phyloP scores from a whole-genome alignment of 2,113 vertebrate species.

The Lepisosteus osseus region DNA sequence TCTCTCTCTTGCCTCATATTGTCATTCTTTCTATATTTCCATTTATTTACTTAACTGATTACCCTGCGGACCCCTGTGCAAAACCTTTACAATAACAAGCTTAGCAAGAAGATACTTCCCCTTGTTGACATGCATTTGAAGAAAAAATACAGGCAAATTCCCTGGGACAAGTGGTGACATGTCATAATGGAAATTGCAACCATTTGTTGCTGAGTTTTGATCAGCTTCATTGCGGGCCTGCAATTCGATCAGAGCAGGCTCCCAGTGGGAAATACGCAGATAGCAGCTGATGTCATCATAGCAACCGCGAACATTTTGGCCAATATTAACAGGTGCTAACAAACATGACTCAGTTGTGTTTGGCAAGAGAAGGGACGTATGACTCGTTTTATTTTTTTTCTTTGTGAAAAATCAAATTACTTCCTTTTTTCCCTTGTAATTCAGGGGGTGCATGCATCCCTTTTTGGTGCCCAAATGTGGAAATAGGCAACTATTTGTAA shows the following conservation, averaged over 20 bases:
- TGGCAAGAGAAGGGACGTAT: slow-evolving; percentile 7
- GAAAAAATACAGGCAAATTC: slow-evolving; percentile 13
- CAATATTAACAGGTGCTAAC: slow-evolving; percentile 28
- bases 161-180: slow-evolving; percentile 16
- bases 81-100: slow-evolving; percentile 10
- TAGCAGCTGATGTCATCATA: slow-evolving; percentile 2
- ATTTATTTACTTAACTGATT: slow-evolving; percentile 19
- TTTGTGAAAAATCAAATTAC: slow-evolving; percentile 1
- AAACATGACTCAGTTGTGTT: slow-evolving; percentile 25
- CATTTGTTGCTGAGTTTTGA: slow-evolving; percentile 10
- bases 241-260: slow-evolving; percentile 5
- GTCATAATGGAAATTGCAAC: slow-evolving; percentile 16
- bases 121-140: slow-evolving; percentile 5
- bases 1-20: neutral
- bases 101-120: slow-evolving; percentile 15
- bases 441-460: neutral
- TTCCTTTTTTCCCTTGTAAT: neutral
- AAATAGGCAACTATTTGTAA: neutral
- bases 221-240: neutral
- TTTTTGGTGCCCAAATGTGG: neutral
- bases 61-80: slow-evolving; percentile 1
- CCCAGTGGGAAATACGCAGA: slow-evolving; percentile 8
- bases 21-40: slow-evolving; percentile 8
- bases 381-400: neutral
- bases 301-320: slow-evolving; percentile 15